phyloP scores from a whole-genome alignment of 2,888 invertebrate genomes.

The Entomobrya multifasciata region DNA sequence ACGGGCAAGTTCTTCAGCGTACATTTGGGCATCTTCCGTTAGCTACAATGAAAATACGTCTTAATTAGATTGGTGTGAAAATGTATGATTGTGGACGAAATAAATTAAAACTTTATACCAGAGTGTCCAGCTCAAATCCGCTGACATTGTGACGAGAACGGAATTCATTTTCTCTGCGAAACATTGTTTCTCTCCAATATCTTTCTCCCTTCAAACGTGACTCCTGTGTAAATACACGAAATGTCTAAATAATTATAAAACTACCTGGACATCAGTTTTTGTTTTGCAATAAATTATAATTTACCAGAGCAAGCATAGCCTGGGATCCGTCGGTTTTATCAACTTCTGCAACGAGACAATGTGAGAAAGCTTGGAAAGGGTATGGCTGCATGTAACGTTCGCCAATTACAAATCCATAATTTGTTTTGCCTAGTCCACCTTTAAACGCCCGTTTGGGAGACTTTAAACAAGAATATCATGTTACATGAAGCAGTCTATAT shows the following conservation, averaged over 20 bases:
- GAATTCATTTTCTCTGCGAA: conserved; percentile 54
- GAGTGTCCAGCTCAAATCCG: conserved; percentile 48
- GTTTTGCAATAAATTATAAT: not conserved
- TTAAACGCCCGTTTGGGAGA: conserved; percentile 43
- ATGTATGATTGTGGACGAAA: too few species aligned
- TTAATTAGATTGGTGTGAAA: too few species aligned
- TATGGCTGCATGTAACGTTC: conserved; percentile 27
- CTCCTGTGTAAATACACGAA: conserved; percentile 39
- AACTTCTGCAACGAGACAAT: conserved; percentile 45
- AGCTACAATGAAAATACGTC: too few species aligned
- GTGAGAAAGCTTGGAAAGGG: conserved; percentile 49
- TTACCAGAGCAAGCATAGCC: conserved; percentile 56
- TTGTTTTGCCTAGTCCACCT: conserved; percentile 27
- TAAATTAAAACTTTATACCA: too few species aligned
- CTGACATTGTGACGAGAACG: conserved; percentile 44
- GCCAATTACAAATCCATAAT: conserved; percentile 57
- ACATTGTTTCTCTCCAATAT: conserved; percentile 62
- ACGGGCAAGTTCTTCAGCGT: conserved; percentile 37
- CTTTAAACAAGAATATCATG: conserved; percentile 9
- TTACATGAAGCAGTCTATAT: not conserved
- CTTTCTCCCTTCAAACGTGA: conserved; percentile 46
- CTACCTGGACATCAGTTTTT: too few species aligned
- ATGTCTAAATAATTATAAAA: too few species aligned
- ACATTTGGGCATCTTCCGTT: conserved; percentile 53
- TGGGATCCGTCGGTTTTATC: conserved; percentile 43